phyloP scores from a whole-genome alignment of 2,797 vertebrate genomes.

The Coregonus ussuriensis region DNA sequence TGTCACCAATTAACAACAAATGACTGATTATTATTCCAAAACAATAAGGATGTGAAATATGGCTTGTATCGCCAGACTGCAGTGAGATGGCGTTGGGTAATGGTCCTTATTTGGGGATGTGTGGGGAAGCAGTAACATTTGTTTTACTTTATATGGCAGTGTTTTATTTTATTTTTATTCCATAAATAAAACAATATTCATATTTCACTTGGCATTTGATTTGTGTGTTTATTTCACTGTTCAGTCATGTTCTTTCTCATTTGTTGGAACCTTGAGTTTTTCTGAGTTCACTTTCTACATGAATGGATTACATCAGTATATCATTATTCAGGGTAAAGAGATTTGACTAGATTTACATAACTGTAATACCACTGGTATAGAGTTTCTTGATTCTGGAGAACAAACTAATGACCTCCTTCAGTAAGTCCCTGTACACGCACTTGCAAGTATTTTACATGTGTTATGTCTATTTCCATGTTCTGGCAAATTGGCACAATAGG shows the following conservation, averaged over 20 bases:
- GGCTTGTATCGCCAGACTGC: conserved; percentile 32
- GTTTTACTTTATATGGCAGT: conserved; percentile 53
- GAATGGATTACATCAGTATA: conserved; percentile 68
- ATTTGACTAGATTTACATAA: background rate
- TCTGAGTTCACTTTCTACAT: conserved; percentile 76
- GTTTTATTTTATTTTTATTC: conserved; percentile 80
- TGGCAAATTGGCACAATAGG: background rate
- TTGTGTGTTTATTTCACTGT: conserved; percentile 47
- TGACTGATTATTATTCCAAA: conserved; percentile 32
- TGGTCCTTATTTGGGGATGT: background rate
- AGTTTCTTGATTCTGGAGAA: background rate
- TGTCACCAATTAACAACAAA: conserved; percentile 33
- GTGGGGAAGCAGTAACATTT: conserved; percentile 36
- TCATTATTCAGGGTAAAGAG: background rate
- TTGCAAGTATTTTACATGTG: conserved; percentile 3
- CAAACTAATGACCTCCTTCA: background rate
- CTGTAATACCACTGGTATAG: background rate
- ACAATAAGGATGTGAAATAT: conserved; percentile 21
- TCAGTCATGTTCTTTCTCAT: background rate
- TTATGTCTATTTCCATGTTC: background rate
- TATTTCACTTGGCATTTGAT: conserved; percentile 27
- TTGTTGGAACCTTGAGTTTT: background rate
- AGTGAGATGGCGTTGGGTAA: background rate
- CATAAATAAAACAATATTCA: conserved; percentile 74
- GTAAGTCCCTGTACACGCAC: background rate